Conservation (phyloP, 1,140 invertebrate genomes). For the Rhizoglyphus robini region DNA sequence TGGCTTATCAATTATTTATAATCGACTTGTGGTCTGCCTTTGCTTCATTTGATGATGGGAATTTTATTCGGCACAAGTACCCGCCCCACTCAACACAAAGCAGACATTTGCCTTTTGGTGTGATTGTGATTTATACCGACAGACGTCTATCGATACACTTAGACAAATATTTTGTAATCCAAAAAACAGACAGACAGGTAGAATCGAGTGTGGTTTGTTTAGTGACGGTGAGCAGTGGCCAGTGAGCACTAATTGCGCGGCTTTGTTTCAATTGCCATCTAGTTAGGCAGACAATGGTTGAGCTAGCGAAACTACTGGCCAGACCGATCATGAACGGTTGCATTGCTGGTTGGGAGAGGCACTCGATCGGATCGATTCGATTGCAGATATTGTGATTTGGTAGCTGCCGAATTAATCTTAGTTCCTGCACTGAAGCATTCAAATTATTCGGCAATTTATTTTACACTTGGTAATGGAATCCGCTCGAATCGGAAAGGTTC, state of each 20-base stretch:
- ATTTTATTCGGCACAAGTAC: neutral
- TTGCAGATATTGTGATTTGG: neutral
- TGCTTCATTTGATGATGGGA: conserved; percentile 3
- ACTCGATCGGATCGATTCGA: conserved; percentile 3
- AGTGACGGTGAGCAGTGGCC: neutral
- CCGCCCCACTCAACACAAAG: neutral
- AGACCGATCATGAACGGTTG: neutral
- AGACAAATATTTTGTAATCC: neutral
- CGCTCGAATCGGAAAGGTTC: too few species aligned
- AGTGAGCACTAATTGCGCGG: neutral
- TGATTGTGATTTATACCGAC: neutral
- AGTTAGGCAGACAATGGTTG: neutral
- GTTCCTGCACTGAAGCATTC: neutral
- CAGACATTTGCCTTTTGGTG: neutral
- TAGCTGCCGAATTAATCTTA: conserved; percentile 1
- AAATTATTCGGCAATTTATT: conserved; percentile 15
- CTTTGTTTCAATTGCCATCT: neutral
- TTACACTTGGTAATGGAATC: too few species aligned
- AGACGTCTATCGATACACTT: neutral
- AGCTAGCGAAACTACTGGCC: neutral
- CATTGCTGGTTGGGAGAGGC: neutral
- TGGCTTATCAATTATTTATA: conserved; percentile 6
- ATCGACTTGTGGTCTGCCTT: neutral
- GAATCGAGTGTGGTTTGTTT: neutral
- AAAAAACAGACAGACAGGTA: neutral